These are phyloP conservation scores for Tragelaphus imberbis DNA, from an alignment of 2,113 vertebrate genomes.

Conservation along the genomic window DNA sequence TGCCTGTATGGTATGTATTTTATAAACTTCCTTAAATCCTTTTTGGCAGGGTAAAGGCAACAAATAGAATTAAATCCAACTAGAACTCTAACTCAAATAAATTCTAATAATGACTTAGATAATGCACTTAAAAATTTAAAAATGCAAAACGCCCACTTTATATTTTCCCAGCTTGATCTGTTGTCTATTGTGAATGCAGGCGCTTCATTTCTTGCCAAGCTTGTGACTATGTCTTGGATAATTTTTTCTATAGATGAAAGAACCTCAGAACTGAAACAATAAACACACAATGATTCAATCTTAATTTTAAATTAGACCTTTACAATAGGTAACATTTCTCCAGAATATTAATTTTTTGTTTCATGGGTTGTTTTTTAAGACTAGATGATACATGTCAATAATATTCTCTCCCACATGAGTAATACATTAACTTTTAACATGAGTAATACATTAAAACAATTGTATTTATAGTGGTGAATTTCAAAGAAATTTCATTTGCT, in stretches of 20 bases:
- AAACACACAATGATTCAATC: constrained; percentile 26
- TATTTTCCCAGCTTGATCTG: constrained; percentile 87
- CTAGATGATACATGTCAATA: neutral
- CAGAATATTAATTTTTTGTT: neutral
- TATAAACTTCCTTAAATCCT: constrained; percentile 23
- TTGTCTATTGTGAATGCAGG: constrained; percentile 84
- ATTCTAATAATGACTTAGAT: neutral
- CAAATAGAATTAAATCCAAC: neutral
- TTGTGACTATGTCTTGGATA: constrained; percentile 80
- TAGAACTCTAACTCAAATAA: neutral
- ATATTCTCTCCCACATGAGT: neutral
- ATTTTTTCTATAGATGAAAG: constrained; percentile 88
- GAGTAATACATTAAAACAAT: neutral
- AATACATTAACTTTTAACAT: neutral
- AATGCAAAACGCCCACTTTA: constrained; percentile 80
- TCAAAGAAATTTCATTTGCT: constrained; percentile 6
- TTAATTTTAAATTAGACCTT: constrained; percentile 24
- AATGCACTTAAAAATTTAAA: constrained; percentile 4
- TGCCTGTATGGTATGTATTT: neutral
- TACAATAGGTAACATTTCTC: neutral
- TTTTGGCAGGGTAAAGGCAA: neutral
- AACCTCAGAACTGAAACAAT: constrained; percentile 84
- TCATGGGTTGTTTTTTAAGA: neutral
- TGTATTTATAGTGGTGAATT: neutral
- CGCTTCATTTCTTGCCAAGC: constrained; percentile 84